Base-by-base conservation (phyloP, 2,888 invertebrate genomes). In the Chaetoderma sp. region DNA sequence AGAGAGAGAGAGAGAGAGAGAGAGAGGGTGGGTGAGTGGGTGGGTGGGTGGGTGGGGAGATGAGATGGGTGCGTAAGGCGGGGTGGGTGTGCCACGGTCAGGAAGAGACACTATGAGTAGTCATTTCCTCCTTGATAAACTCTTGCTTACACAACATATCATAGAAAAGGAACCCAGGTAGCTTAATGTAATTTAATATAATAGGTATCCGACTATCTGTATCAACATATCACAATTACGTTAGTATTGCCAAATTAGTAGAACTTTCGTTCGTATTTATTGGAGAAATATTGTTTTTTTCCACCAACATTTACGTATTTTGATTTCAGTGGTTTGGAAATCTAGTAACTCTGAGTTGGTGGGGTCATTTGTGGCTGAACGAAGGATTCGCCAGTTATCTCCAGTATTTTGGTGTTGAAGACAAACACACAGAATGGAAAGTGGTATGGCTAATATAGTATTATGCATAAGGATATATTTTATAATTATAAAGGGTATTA, bases 341-440 rank as follows among this genome's bases (percentile, higher is more conserved):
- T 69, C 73, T 86, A 92, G 95, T 95, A 0, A 95, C 95, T 13
- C 92, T 95, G 92, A 90, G 91, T 71, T 95, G 95, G 95, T 95
- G 94, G 95, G 91, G 93, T 0, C 94, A 94, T 81, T 89, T 94
- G n/a, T 95, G 94, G 94, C 87, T 95, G 4, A 94, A 94, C 78
- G 94, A 94, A 84, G 94, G 94, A 0, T 93, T 93, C 78, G 93
- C 93, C 5, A 94, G 94, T 56, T 93, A 93, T 78, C 90, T 93
- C 74, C 92, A 93, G 77, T 92, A 92, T 59, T 68, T 82, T 27
- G 93, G 93, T 4, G 89, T 92, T 0, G 88, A 92, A 76, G 87
- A 92, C 75, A 87, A 89, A 18, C 90, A 93, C 75, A 91, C 92
- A 0, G 90, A 92, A 8, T 96, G 95, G 94, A 90, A 92, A 79